Base-by-base conservation (phyloP, 2,888 invertebrate genomes). In the Brenthis hecate region DNA sequence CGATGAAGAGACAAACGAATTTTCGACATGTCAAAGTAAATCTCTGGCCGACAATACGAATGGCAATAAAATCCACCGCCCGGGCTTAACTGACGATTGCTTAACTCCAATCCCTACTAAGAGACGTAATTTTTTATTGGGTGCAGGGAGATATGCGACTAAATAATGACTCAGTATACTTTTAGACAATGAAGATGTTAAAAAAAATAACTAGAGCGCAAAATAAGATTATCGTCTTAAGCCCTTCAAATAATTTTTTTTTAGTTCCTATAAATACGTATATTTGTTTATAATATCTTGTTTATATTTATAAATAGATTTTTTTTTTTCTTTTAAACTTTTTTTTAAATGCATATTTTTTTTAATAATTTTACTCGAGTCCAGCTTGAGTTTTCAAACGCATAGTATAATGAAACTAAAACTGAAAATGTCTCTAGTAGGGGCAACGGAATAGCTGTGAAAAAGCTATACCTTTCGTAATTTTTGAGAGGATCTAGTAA, bases 1-100 rank as follows among this genome's bases (percentile, higher is more conserved):
- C 70, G 70, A 70, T 68, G 68, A 72, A 69, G 70, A 86, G 86
- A 85, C 86, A 87, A 88, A 85, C 90, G 88, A 87, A 91, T 89
- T 90, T 85, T 84, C 89, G 78, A 89, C 85, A 84, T 84, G 91
- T 91, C 91, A 90, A 87, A 88, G 87, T 88, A 91, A 92, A 91
- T 90, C 91, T 91, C 88, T 84, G 82, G 80, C 80, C 86, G 89
- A 88, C 89, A 91, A 89, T 87, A 88, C 88, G 91, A 87, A 90
- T 91, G 91, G 89, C 89, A 90, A 87, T 88, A 88, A 91, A 92
- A 91, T 89, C 91, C 91, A 76, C 80, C 80, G 78, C 73, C 81
- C 84, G 84, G 83, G 85, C 80, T 81, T 75, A 82, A 79, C 82
- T 80, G 82, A 83, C 83, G 84, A 87, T 86, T 82, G 85, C 86